Conservation (phyloP, 2,113 vertebrate genomes). For the Telmatochromis sp. region DNA sequence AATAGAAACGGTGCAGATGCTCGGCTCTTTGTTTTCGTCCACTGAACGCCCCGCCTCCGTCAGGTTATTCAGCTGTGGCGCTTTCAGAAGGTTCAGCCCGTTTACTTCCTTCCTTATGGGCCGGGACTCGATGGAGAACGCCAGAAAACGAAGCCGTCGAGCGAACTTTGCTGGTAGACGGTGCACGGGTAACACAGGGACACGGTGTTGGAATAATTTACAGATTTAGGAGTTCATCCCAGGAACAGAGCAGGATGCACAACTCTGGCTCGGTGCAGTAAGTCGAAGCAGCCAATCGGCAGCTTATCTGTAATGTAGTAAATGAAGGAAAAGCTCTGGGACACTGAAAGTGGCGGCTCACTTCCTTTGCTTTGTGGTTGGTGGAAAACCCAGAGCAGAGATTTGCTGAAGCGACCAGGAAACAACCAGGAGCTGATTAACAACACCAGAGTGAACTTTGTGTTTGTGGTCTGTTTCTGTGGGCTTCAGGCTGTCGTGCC, state of each 20-base stretch:
- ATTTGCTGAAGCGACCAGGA: background rate
- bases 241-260: background rate
- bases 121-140: background rate
- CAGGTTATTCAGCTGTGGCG: background rate
- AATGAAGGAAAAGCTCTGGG: background rate
- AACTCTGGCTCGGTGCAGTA: background rate
- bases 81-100: background rate
- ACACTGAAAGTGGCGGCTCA: background rate
- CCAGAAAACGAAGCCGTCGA: background rate
- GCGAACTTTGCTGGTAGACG: background rate
- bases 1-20: background rate
- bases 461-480: background rate
- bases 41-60: background rate
- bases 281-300: background rate
- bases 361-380: background rate
- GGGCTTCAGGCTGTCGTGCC: accelerated
- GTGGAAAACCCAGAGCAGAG: background rate
- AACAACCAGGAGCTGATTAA: background rate
- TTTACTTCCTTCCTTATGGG: background rate
- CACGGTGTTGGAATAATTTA: background rate
- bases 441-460: accelerated
- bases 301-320: background rate
- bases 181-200: background rate
- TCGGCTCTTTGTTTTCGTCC: background rate
- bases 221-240: background rate